phyloP scores from a whole-genome alignment of 1,140 invertebrate species.

The Anastatus disparis region DNA sequence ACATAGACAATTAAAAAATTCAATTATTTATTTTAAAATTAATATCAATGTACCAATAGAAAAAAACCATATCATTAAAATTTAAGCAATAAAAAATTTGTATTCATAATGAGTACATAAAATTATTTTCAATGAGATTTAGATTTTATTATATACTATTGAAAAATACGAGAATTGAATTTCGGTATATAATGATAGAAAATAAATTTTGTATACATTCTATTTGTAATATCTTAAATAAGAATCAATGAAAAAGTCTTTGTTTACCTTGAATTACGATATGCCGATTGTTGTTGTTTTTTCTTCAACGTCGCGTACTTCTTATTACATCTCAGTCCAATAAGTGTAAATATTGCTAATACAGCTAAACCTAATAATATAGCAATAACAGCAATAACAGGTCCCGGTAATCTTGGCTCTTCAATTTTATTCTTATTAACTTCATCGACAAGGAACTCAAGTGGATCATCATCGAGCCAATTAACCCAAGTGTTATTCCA shows the following conservation, averaged over 20 bases:
- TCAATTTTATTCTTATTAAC: neutral
- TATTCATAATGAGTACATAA: too few relatives aligned
- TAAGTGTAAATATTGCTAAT: slow-evolving; percentile 36
- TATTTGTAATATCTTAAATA: too few relatives aligned
- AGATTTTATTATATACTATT: too few relatives aligned
- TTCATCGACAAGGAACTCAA: slow-evolving; percentile 3
- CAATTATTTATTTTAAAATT: too few relatives aligned
- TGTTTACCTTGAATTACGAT: slow-evolving; percentile 11
- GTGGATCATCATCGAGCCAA: slow-evolving; percentile 65
- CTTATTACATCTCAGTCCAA: slow-evolving; percentile 39
- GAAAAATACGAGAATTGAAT: too few relatives aligned
- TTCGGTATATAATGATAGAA: too few relatives aligned
- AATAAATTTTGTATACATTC: too few relatives aligned
- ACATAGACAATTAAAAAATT: too few relatives aligned
- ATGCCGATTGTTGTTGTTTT: slow-evolving; percentile 26
- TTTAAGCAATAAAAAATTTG: too few relatives aligned
- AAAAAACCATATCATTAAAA: too few relatives aligned
- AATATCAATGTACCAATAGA: too few relatives aligned
- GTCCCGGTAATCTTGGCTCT: neutral
- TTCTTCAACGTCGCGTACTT: slow-evolving; percentile 15
- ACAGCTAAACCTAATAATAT: slow-evolving; percentile 41
- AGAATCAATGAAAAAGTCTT: neutral
- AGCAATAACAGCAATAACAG: slow-evolving; percentile 37
- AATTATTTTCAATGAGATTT: too few relatives aligned
- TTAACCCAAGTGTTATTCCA: slow-evolving; percentile 70